Evolutionary conservation across 2,113 vertebrate genomes (phyloP), one percentile per base, ranked within the genome.

Genomic region (Dasyornis broadbenti): DNA sequence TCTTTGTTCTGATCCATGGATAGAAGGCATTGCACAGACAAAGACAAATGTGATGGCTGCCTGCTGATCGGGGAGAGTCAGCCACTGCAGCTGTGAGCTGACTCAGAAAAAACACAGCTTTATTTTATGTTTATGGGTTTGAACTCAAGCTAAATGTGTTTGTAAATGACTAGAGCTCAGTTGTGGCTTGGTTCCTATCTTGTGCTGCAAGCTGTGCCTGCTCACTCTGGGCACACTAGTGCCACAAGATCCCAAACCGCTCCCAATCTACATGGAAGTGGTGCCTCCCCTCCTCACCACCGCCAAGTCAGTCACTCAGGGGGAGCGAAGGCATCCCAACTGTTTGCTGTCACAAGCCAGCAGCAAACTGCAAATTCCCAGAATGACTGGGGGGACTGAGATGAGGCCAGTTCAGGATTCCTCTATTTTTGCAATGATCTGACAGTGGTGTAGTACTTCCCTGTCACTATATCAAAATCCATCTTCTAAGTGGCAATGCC

Each of bases 151-250:
- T 63, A 7, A 65, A 83, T 1, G 4, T 57, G 70, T 65, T 42
- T 85, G 45, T 66, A 24, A 80, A 40, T 4, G 15, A 37, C 31
- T 7, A 10, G 24, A 40, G 49, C 49, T 37, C 49, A 9, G 4
- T 4, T 18, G 54, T 69, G n/a, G 11, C 72, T 53, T 52, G 49
- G 70, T 40, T 24, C 40, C 70, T 72, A 42, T 7, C 27, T 54
- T 4, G 8, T 28, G 39, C 44, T 1, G 4, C 33, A 13, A 31
- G 26, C 69, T 27, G 15, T 4, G 4, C 1, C 5, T 1, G 0
- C 57, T 79, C 0, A 0, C 30, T 27, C 15, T 2, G 26, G 33
- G 35, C 47, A 27, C 0, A 4, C 14, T 2, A 1, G 23, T n/a
- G 75, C 82, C 15, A 3, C 9, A 22, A 22, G 42, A 19, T 57